Conservation (phyloP, 1,140 invertebrate genomes). For the Anoplophora glabripennis region DNA sequence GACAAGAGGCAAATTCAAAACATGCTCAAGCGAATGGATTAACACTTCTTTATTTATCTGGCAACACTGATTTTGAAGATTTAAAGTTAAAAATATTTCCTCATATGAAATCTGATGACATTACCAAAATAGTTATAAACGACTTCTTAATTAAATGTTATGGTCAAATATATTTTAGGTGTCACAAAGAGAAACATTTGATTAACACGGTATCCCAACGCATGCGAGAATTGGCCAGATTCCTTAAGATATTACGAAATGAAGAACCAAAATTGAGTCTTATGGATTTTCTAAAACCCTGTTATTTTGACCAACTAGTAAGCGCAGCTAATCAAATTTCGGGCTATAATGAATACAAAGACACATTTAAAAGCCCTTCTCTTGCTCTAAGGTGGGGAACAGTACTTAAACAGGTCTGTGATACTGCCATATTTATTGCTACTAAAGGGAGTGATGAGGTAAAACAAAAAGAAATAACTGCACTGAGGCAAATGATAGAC, state of each 20-base stretch:
- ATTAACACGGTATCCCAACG: conserved; percentile 10
- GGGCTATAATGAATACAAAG: conserved; percentile 1
- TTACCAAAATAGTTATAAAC: conserved; percentile 1
- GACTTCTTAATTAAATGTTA: conserved; percentile 10
- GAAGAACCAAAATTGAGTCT: background rate
- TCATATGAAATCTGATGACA: conserved; percentile 10
- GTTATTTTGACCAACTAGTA: conserved; percentile 17
- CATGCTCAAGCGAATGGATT: conserved; percentile 12
- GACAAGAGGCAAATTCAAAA: conserved; percentile 2
- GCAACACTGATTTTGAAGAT: conserved; percentile 5
- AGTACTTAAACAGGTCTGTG: conserved; percentile 16
- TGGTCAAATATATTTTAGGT: conserved; percentile 8
- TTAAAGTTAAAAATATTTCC: conserved; percentile 6
- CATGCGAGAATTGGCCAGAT: conserved; percentile 13
- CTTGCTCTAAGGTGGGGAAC: conserved; percentile 18
- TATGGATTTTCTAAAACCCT: conserved; percentile 12
- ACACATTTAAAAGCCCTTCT: conserved; percentile 17
- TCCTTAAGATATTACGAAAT: conserved; percentile 10
- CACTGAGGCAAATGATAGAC: conserved; percentile 15
- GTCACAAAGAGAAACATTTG: conserved; percentile 4
- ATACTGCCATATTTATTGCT: conserved; percentile 16
- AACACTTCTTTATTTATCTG: conserved; percentile 10
- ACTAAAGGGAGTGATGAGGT: conserved; percentile 10
- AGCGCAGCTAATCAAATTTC: conserved; percentile 14
- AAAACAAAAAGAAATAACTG: conserved; percentile 9